Evolutionary conservation across 2,797 vertebrate species (phyloP).

Genomic region (Enteromius mattozi): DNA sequence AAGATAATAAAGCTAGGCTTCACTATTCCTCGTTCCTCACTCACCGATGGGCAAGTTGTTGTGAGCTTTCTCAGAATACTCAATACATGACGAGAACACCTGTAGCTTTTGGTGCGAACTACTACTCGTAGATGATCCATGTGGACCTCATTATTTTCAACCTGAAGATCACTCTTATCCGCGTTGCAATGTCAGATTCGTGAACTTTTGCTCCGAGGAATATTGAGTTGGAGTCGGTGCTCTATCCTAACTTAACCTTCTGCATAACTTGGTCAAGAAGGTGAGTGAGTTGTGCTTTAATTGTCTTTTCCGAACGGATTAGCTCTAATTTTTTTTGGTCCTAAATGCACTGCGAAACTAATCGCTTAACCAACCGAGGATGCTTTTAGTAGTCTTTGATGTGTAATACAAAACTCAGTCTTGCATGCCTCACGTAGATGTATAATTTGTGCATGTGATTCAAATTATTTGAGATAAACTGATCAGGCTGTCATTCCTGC

Average conservation of each 20-base stretch:
- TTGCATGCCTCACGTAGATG: background rate
- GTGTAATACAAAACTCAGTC: background rate
- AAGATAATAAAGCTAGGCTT: conserved; percentile 82
- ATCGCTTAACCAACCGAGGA: background rate
- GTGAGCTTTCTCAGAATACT: conserved; percentile 67
- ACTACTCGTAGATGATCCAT: conserved; percentile 75
- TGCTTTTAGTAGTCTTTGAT: background rate
- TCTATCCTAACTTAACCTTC: conserved; percentile 78
- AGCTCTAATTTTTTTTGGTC: background rate
- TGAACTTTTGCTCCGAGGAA: conserved; percentile 84
- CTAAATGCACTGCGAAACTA: background rate
- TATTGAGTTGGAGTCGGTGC: conserved; percentile 75
- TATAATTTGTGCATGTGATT: background rate
- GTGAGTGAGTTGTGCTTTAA: conserved; percentile 69
- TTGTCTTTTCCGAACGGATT: background rate
- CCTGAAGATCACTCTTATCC: conserved; percentile 72
- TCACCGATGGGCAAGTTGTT: conserved; percentile 81
- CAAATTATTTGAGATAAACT: background rate
- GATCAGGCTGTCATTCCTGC: conserved; percentile 3
- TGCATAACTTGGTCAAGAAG: conserved; percentile 83
- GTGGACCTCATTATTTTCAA: conserved; percentile 83
- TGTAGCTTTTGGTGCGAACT: conserved; percentile 81
- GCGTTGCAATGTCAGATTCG: conserved; percentile 78
- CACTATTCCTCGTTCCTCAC: conserved; percentile 77
- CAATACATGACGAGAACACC: conserved; percentile 77